A percentile compares a stretch with the other conserved stretches of the same genome.
Evolutionary conservation across 2,888 invertebrate genomes (phyloP).

Genomic region (Xestobium rufovillosum): DNA sequence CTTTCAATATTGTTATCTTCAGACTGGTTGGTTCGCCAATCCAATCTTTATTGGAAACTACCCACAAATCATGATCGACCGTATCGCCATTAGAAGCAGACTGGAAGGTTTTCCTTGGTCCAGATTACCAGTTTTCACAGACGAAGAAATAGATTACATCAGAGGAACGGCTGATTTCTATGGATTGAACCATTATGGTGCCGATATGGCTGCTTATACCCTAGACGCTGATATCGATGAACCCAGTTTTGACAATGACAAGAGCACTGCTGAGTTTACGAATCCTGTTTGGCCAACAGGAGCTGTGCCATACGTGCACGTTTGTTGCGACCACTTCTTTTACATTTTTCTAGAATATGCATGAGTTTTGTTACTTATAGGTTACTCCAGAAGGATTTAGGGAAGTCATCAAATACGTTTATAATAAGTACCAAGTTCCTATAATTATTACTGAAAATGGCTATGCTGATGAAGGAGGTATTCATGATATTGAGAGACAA

Average conservation of each 20-base stretch:
- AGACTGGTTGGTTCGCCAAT: conserved; percentile 61
- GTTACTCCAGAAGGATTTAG: no score
- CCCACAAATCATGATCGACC: no score
- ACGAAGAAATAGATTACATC: no score
- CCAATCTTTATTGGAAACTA: conserved; percentile 62
- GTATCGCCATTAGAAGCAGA: conserved; percentile 50
- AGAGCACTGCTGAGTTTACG: neutral
- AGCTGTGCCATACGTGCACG: no score
- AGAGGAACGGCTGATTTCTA: conserved; percentile 62
- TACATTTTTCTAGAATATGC: no score
- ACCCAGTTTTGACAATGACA: conserved; percentile 6
- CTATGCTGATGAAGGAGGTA: conserved; percentile 43
- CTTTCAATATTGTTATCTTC: conserved; percentile 24
- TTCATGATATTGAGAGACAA: conserved; percentile 43
- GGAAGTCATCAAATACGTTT: no score
- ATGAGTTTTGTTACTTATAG: no score
- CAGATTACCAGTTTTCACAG: conserved; percentile 54
- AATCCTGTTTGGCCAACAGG: no score
- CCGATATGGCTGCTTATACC: conserved; percentile 25
- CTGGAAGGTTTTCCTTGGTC: conserved; percentile 51
- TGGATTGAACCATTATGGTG: conserved; percentile 66
- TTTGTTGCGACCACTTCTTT: no score
- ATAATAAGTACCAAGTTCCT: no score
- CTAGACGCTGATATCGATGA: conserved; percentile 4
- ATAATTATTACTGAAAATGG: conserved; percentile 54